Evolutionary conservation across 2,797 vertebrate genomes (phyloP).

Genomic region (Remorina albescens): DNA sequence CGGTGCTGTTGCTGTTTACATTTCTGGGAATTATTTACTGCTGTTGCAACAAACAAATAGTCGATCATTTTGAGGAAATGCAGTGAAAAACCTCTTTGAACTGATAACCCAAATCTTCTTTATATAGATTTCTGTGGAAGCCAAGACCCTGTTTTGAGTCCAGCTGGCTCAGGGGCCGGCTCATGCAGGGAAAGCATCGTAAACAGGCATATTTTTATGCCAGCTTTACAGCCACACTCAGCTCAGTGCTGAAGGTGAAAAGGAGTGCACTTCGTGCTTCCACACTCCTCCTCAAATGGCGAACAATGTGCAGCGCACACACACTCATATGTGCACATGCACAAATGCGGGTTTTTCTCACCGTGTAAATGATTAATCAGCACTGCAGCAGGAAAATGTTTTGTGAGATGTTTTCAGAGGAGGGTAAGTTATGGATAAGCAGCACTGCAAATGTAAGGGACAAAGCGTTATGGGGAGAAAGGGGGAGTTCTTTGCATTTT

Average conservation of each 20-base stretch:
- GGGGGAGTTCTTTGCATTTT: not conserved
- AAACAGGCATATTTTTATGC: constrained; percentile 24
- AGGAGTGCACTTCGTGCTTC: constrained; percentile 11
- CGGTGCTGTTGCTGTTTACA: not conserved
- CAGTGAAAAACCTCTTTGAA: constrained; percentile 1
- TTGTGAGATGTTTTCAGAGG: constrained; percentile 1
- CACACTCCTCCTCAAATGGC: not conserved
- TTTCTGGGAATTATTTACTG: constrained; percentile 47
- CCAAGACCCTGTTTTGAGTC: constrained; percentile 48
- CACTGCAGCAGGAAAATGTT: constrained; percentile 31
- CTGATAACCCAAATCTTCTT: constrained; percentile 7
- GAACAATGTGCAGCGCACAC: not conserved
- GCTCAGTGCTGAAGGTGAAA: constrained; percentile 37
- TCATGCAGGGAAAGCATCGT: constrained; percentile 36
- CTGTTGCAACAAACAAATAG: constrained; percentile 13
- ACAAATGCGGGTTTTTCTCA: constrained; percentile 11
- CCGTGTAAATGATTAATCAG: constrained; percentile 34
- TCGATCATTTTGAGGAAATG: not conserved
- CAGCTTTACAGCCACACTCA: constrained; percentile 41
- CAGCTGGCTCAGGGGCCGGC: constrained; percentile 55
- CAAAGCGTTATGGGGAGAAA: not conserved
- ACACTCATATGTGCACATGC: not conserved
- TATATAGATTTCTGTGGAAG: constrained; percentile 19
- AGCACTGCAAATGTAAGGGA: not conserved
- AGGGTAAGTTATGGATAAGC: constrained; percentile 1